These are phyloP conservation scores for Mactromeris polynyma DNA, from an alignment of 2,888 invertebrate species.

Conservation along the genomic window DNA sequence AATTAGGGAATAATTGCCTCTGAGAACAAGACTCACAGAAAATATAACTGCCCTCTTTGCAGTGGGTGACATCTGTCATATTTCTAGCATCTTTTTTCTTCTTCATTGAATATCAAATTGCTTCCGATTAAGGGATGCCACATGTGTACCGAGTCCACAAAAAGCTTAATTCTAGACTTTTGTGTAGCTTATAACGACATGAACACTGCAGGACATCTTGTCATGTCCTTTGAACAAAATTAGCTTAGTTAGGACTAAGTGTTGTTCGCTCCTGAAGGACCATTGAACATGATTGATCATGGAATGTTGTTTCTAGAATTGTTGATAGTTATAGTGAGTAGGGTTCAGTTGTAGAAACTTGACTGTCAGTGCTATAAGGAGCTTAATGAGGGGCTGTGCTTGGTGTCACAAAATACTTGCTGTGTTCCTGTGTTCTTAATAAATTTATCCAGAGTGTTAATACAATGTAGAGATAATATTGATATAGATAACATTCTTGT, in stretches of 20 bases:
- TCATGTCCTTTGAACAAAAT: not conserved
- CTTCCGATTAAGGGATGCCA: not conserved
- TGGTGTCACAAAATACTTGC: no score
- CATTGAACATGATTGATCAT: not conserved
- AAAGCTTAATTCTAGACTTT: not conserved
- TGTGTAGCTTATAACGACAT: slow-evolving; percentile 1
- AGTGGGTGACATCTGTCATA: not conserved
- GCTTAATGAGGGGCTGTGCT: no score
- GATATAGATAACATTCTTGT: no score
- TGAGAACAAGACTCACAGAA: not conserved
- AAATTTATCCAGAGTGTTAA: no score
- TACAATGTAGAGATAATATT: no score
- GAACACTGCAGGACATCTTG: not conserved
- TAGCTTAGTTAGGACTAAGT: slow-evolving; percentile 18
- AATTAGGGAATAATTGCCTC: not conserved
- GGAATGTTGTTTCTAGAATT: not conserved
- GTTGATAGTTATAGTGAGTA: not conserved
- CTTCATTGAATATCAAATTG: not conserved
- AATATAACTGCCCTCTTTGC: not conserved
- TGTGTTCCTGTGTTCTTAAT: no score
- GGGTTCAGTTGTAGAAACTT: not conserved
- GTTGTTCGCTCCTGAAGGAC: not conserved
- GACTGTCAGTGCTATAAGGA: no score
- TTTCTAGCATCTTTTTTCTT: not conserved
- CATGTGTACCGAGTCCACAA: not conserved